These are phyloP conservation scores for Arrhamphus sclerolepis DNA, from an alignment of 2,797 vertebrate species.

Conservation along the genomic window DNA sequence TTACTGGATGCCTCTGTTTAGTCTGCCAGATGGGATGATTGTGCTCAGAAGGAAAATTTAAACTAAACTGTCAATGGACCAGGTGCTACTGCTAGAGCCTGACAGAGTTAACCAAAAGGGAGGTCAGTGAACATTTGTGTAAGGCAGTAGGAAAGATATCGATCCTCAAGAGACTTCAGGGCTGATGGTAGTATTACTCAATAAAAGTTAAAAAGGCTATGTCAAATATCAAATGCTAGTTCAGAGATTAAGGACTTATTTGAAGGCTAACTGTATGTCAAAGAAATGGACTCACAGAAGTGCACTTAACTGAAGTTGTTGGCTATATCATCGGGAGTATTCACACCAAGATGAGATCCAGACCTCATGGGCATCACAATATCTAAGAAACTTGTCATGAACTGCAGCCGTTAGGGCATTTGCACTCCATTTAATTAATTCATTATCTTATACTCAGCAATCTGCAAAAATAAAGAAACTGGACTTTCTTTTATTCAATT, in stretches of 20 bases:
- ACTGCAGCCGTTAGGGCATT: conserved; percentile 80
- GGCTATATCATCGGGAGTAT: conserved; percentile 68
- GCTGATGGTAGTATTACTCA: conserved; percentile 69
- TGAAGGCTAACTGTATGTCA: conserved; percentile 39
- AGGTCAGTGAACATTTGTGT: conserved; percentile 61
- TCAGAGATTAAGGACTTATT: conserved; percentile 41
- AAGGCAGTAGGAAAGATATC: conserved; percentile 48
- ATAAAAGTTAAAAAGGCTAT: conserved; percentile 56
- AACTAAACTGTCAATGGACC: conserved; percentile 72
- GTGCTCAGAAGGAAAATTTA: conserved; percentile 65
- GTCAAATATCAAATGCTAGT: conserved; percentile 59
- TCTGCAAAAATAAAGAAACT: conserved; percentile 60
- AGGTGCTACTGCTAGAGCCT: conserved; percentile 64
- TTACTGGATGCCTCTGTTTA: conserved; percentile 55
- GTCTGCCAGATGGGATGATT: conserved; percentile 57
- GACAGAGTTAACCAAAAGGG: conserved; percentile 65
- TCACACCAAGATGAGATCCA: conserved; percentile 68
- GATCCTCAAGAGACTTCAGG: conserved; percentile 43
- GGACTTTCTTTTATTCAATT: conserved; percentile 51
- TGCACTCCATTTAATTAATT: conserved; percentile 84
- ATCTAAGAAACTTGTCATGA: conserved; percentile 84
- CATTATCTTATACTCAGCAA: conserved; percentile 54
- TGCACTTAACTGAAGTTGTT: conserved; percentile 38
- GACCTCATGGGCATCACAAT: conserved; percentile 78
- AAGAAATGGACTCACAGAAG: neutral